Evolutionary conservation across 2,888 invertebrate genomes (phyloP), one percentile per base, ranked within the genome.

Genomic region (Xestia rhomboidea): DNA sequence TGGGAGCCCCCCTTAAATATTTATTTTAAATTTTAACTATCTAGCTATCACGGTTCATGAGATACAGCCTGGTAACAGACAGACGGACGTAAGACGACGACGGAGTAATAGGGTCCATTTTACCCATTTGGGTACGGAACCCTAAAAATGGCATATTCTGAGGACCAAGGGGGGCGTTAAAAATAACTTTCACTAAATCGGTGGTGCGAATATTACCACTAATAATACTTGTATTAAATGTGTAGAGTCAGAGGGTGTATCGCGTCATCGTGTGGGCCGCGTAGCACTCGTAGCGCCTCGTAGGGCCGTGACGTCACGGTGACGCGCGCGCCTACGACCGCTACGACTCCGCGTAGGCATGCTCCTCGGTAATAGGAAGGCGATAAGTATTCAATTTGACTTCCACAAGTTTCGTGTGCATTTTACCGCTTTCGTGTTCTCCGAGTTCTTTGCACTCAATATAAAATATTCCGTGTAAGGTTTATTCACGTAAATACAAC

Each of bases 251-350:
- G 78, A 83, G 83, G 85, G 84, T 85, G 86, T 82, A 78, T 69
- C 73, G 73, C 68, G 82, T 72, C 79, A 75, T 60, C 68, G 81
- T 72, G 87, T 90, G 87, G 90, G 87, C 80, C 76, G 88, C 88
- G 90, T 90, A 88, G 89, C 86, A 64, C 81, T 75, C 89, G 91
- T 93, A 93, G 92, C 89, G 60, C 83, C 83, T 83, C 91, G 92
- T 93, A 93, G 93, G 92, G 92, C 90, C 63, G 80, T 93, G 93
- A 93, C 93, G 93, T 93, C 92, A 92, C 68, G 3, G 76, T 88
- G 89, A 90, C 88, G 89, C 81, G 74, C 69, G 82, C 90, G 91
- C 91, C 91, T 91, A 92, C 92, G 90, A 85, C 68, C 24, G 90
- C 92, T 92, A 92, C 92, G 91, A 82, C 60, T 68, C 74, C 75